Percentiles rank a stretch among this genome's conserved stretches.
Conservation (phyloP, 2,797 vertebrate genomes). For the Odontamblyopus lacepedii region DNA sequence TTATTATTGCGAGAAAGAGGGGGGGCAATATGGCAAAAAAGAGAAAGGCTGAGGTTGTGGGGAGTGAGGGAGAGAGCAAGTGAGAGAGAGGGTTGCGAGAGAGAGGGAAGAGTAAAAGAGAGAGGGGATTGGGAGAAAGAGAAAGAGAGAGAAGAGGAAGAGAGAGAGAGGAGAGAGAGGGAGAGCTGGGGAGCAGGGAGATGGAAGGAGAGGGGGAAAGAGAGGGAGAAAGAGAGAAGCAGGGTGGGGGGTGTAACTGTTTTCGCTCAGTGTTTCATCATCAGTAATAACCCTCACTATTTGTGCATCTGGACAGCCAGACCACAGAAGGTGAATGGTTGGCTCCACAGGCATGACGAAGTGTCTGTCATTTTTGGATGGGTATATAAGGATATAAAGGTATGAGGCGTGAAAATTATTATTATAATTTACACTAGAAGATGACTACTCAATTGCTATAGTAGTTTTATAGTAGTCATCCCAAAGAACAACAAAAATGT, state of each 20-base stretch:
- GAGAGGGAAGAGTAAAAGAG: neutral
- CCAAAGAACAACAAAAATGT: too few relatives aligned
- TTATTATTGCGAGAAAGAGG: constrained; percentile 2
- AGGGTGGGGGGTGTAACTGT: neutral
- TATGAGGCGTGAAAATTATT: neutral
- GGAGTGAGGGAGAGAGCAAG: neutral
- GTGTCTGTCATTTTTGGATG: neutral
- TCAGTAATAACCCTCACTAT: constrained; percentile 21
- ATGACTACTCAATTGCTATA: too few relatives aligned
- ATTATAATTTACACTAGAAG: neutral
- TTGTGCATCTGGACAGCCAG: constrained; percentile 2
- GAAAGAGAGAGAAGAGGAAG: too few relatives aligned
- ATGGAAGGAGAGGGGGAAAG: neutral
- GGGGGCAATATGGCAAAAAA: too few relatives aligned
- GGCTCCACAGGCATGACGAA: neutral
- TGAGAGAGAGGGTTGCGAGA: neutral
- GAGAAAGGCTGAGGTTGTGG: too few relatives aligned
- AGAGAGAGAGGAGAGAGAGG: too few relatives aligned
- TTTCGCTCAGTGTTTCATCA: constrained; percentile 4
- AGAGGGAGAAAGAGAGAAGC: neutral
- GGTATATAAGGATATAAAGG: too few relatives aligned
- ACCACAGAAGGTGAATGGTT: neutral
- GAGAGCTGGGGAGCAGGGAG: too few relatives aligned
- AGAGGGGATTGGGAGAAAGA: neutral
- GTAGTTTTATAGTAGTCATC: too few relatives aligned